phyloP scores from a whole-genome alignment of 1,140 invertebrate genomes.

The Hetaerina americana region DNA sequence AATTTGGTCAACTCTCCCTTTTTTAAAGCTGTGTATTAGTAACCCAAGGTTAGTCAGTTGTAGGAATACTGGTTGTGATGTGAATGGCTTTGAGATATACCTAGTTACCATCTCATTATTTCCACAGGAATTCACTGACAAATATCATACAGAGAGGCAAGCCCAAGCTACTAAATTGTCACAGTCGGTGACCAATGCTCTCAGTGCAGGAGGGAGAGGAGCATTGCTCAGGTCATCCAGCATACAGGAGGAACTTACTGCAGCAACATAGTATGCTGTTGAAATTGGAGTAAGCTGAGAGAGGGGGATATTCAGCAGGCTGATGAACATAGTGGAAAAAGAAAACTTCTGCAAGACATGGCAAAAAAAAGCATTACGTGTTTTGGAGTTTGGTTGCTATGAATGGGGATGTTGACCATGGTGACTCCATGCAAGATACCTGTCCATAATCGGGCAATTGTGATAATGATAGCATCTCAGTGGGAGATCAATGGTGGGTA shows the following conservation, averaged over 20 bases:
- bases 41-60: too few species aligned
- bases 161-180: constrained; percentile 38
- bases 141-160: constrained; percentile 52
- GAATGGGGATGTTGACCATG: not conserved
- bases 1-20: too few species aligned
- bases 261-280: constrained; percentile 25
- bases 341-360: not conserved
- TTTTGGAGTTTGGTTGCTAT: not conserved
- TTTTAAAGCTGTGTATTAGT: too few species aligned
- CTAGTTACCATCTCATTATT: too few species aligned
- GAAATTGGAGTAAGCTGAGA: not conserved
- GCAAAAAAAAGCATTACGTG: not conserved
- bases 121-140: constrained; percentile 61
- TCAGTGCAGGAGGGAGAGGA: constrained; percentile 29
- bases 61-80: too few species aligned
- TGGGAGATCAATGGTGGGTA: not conserved
- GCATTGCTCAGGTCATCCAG: constrained; percentile 54
- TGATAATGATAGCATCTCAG: not conserved
- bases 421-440: not conserved
- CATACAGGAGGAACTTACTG: constrained; percentile 65
- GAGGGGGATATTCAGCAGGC: not conserved
- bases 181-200: constrained; percentile 35
- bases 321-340: constrained; percentile 1
- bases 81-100: too few species aligned
- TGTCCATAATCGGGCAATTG: not conserved